Conservation (phyloP, 1,140 invertebrate species). For the Megathymus violae region DNA sequence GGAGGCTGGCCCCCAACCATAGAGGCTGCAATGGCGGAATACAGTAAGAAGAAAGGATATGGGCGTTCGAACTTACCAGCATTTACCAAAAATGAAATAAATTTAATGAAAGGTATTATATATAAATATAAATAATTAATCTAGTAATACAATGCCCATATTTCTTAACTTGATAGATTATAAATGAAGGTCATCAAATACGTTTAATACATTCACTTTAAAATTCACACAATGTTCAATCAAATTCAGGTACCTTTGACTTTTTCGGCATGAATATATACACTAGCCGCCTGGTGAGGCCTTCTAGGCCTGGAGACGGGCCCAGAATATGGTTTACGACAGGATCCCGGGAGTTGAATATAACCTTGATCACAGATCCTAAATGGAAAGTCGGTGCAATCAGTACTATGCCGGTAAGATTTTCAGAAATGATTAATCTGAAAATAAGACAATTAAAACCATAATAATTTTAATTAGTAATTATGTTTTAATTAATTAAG, state of each 20-base stretch:
- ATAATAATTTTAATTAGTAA: no score
- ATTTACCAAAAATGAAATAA: slow-evolving; percentile 69
- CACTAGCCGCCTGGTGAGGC: slow-evolving; percentile 41
- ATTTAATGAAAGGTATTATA: slow-evolving; percentile 49
- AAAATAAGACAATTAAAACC: no score
- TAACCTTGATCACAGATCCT: slow-evolving; percentile 4
- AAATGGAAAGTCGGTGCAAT: slow-evolving; percentile 26
- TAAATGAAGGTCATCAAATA: no score
- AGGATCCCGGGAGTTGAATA: slow-evolving; percentile 37
- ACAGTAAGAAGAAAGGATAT: slow-evolving; percentile 70
- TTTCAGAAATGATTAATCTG: no score
- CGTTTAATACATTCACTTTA: no score
- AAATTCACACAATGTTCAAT: no score
- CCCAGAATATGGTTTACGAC: slow-evolving; percentile 21
- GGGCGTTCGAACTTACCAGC: slow-evolving; percentile 61
- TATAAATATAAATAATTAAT: not conserved
- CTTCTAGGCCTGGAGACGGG: slow-evolving; percentile 27
- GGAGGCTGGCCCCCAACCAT: slow-evolving; percentile 71
- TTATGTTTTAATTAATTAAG: no score
- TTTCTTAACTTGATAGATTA: no score
- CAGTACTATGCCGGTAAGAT: slow-evolving; percentile 8
- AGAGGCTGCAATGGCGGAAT: slow-evolving; percentile 57
- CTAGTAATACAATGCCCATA: no score
- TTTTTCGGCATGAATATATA: slow-evolving; percentile 53
- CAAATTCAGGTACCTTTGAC: slow-evolving; percentile 48